phyloP scores from a whole-genome alignment of 2,797 vertebrate genomes.

The Tamandua tetradactyla region DNA sequence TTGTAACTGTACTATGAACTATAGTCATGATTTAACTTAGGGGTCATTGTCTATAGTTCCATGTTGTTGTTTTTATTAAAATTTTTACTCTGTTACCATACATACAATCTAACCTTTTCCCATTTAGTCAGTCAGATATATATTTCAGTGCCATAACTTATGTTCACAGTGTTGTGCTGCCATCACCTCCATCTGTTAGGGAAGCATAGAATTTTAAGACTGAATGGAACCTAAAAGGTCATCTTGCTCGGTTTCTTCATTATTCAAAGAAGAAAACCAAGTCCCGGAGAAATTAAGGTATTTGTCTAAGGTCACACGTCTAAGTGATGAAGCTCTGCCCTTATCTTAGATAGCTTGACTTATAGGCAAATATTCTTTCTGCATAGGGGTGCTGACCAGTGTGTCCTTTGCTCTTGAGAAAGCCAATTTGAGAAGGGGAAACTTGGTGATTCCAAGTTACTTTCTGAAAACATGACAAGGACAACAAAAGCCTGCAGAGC shows the following conservation, averaged over 20 bases:
- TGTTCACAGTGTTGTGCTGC: too few species aligned
- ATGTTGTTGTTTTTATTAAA: too few species aligned
- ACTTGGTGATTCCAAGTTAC: not conserved
- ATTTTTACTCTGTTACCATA: too few species aligned
- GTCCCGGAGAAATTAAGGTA: not conserved
- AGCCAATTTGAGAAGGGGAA: not conserved
- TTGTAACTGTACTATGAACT: too few species aligned
- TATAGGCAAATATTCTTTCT: not conserved
- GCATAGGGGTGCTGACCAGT: not conserved
- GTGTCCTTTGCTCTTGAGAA: not conserved
- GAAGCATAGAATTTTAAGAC: not conserved
- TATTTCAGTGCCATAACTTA: too few species aligned
- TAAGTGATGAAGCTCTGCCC: not conserved
- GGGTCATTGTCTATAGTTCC: too few species aligned
- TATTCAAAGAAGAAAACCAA: not conserved
- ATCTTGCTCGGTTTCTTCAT: not conserved
- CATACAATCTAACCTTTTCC: too few species aligned
- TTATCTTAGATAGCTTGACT: not conserved
- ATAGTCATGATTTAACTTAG: too few species aligned
- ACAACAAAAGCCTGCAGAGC: not conserved
- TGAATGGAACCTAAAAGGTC: not conserved
- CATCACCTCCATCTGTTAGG: too few species aligned
- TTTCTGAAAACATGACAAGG: not conserved
- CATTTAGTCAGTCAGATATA: too few species aligned
- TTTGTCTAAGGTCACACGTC: not conserved